Conservation (phyloP, 2,797 vertebrate species). For the Fistularia tabacaria region DNA sequence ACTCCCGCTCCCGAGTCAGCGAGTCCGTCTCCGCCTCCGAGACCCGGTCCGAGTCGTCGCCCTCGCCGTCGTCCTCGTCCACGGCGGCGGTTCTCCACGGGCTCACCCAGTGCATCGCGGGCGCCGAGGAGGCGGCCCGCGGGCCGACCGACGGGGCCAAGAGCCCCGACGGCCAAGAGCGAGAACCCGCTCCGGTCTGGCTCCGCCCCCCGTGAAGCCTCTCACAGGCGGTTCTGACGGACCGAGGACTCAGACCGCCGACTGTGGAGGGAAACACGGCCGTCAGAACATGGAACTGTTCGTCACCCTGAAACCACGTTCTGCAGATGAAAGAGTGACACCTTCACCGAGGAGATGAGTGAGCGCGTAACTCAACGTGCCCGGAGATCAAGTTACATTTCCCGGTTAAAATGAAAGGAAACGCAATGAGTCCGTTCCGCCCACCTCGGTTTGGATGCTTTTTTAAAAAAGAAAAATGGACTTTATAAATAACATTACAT, state of each 20-base stretch:
- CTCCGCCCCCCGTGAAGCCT: constrained; percentile 13
- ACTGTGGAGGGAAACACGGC: constrained; percentile 41
- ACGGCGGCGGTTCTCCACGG: constrained; percentile 72
- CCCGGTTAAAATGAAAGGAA: too few relatives aligned
- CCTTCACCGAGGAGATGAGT: too few relatives aligned
- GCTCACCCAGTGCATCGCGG: constrained; percentile 72
- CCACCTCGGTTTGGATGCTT: too few relatives aligned
- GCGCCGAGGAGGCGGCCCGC: constrained; percentile 8
- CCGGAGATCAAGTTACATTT: too few relatives aligned
- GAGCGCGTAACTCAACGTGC: too few relatives aligned
- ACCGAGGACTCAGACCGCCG: constrained; percentile 56
- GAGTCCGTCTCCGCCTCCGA: constrained; percentile 44
- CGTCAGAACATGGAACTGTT: too few relatives aligned
- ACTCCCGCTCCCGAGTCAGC: constrained; percentile 27
- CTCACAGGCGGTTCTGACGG: constrained; percentile 43
- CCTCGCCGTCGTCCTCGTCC: constrained; percentile 60
- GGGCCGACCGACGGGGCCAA: background rate
- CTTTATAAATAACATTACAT: too few relatives aligned
- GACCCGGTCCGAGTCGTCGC: constrained; percentile 30
- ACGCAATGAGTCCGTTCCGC: too few relatives aligned
- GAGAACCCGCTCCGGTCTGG: constrained; percentile 8
- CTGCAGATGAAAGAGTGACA: too few relatives aligned
- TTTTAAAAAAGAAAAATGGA: too few relatives aligned
- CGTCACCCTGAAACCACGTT: too few relatives aligned
- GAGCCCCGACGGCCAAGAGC: constrained; percentile 6